A percentile compares a stretch with the other conserved stretches of the same genome.
Evolutionary conservation across 2,797 vertebrate species (phyloP).

Genomic region (Halcyon badia): DNA sequence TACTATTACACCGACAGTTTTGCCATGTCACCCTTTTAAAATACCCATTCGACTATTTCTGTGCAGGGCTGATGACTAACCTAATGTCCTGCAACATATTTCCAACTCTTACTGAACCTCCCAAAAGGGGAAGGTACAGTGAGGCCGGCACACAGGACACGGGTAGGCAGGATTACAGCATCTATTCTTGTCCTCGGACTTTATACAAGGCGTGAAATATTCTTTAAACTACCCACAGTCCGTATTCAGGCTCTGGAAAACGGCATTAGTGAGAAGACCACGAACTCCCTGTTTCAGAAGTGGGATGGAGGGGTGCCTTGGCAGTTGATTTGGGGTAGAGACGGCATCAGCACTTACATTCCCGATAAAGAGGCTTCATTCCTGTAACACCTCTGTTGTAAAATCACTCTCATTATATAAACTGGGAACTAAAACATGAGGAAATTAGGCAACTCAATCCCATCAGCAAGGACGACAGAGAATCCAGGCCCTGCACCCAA

Average conservation of each 20-base stretch:
- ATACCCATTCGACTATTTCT: conserved; percentile 2
- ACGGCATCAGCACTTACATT: not conserved
- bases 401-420: not conserved
- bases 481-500: not conserved
- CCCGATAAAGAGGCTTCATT: not conserved
- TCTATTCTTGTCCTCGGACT: not conserved
- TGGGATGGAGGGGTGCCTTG: not conserved
- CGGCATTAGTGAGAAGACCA: not conserved
- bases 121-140: not conserved
- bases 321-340: not conserved
- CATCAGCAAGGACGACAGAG: not conserved
- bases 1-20: not conserved
- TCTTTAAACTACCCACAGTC: not conserved
- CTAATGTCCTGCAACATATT: not conserved
- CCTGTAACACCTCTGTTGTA: not conserved
- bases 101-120: conserved; percentile 2
- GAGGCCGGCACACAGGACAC: not conserved
- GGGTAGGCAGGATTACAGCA: not conserved
- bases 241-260: not conserved
- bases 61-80: not conserved
- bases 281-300: not conserved
- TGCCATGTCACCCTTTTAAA: conserved; percentile 31
- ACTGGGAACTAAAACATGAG: not conserved
- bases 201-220: not conserved
- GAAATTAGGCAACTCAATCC: not conserved